Evolutionary conservation across 2,797 vertebrate species (phyloP).

Genomic region (Hirundo rustica): DNA sequence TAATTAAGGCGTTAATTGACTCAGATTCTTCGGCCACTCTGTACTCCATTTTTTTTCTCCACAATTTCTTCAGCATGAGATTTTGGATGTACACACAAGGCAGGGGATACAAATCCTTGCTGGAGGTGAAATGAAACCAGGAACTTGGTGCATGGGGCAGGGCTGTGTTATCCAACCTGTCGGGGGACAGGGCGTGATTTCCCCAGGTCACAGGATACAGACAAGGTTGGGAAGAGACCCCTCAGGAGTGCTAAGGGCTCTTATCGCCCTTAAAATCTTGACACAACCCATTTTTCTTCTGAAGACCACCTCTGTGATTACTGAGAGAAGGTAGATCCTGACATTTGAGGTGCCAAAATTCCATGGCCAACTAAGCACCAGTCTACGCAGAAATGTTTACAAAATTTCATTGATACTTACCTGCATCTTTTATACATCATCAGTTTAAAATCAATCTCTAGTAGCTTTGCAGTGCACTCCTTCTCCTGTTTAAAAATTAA

Average conservation of each 20-base stretch:
- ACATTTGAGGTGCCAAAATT: not conserved
- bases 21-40: not conserved
- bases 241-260: not conserved
- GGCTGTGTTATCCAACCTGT: not conserved
- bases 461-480: not conserved
- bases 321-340: not conserved
- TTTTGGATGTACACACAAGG: not conserved
- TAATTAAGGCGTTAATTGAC: not conserved
- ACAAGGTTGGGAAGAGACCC: not conserved
- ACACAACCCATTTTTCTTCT: not conserved
- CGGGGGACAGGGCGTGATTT: fast-evolving
- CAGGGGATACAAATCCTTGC: not conserved
- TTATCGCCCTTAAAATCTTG: not conserved
- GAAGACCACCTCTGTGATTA: not conserved
- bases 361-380: not conserved
- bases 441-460: not conserved
- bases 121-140: not conserved
- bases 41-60: not conserved
- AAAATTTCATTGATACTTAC: not conserved
- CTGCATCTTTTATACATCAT: not conserved
- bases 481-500: not conserved
- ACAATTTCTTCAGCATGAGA: not conserved
- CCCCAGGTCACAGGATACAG: fast-evolving
- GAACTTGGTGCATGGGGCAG: not conserved
- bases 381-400: not conserved